Evolutionary conservation across 1,140 invertebrate genomes (phyloP).

Genomic region (Zaprionus ornatus): DNA sequence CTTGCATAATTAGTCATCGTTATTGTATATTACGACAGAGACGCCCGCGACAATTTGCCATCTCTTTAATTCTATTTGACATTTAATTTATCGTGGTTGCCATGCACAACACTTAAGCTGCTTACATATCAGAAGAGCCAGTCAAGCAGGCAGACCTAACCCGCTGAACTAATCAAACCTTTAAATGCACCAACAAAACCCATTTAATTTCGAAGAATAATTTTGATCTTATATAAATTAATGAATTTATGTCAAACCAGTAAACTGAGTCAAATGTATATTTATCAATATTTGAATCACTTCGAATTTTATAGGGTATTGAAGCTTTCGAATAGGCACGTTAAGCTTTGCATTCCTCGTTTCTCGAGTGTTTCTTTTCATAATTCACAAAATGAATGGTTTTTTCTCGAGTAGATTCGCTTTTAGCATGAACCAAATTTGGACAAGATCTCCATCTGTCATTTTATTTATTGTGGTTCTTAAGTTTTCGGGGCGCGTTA

Average conservation of each 20-base stretch:
- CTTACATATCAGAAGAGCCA: not conserved
- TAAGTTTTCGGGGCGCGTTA: slow-evolving; percentile 46
- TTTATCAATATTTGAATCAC: not conserved
- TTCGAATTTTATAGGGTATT: not conserved
- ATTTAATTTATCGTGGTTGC: slow-evolving; percentile 56
- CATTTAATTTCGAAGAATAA: no score
- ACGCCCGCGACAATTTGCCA: slow-evolving; percentile 55
- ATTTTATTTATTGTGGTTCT: slow-evolving; percentile 40
- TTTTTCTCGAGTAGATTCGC: slow-evolving; percentile 13
- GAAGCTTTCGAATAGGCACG: not conserved
- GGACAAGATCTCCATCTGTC: slow-evolving; percentile 36
- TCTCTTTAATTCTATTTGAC: slow-evolving; percentile 67
- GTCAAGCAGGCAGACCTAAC: not conserved
- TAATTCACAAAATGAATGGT: slow-evolving; percentile 18
- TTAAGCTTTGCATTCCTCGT: not conserved
- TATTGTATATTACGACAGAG: slow-evolving; percentile 5
- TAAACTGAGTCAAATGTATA: no score
- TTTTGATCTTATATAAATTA: no score
- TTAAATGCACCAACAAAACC: not conserved
- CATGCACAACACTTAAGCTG: slow-evolving; percentile 31
- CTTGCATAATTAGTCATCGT: slow-evolving; percentile 43
- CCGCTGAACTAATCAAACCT: no score
- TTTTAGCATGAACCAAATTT: slow-evolving; percentile 28
- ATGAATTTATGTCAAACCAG: no score
- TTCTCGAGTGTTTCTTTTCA: slow-evolving; percentile 16